phyloP scores from a whole-genome alignment of 2,113 vertebrate genomes.

The Melanerpes aurifrons region DNA sequence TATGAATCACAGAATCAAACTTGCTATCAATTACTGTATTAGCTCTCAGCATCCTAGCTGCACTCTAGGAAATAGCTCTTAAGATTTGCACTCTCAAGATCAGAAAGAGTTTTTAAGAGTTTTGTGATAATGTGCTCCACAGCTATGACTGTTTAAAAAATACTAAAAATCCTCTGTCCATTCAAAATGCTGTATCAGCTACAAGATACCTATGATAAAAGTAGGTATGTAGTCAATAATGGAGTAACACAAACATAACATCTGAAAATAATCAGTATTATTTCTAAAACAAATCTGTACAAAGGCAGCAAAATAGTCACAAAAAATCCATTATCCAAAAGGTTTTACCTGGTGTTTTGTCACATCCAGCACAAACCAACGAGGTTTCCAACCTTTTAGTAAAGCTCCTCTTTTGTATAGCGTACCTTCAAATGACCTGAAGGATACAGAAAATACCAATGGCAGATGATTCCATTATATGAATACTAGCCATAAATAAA shows the following conservation, averaged over 20 bases:
- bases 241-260: background rate
- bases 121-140: background rate
- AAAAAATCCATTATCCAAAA: background rate
- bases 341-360: slow-evolving; percentile 94
- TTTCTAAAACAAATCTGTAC: background rate
- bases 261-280: background rate
- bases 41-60: background rate
- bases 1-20: background rate
- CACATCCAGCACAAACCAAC: slow-evolving; percentile 97
- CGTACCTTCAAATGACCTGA: slow-evolving; percentile 94
- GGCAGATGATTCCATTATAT: background rate
- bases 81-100: background rate
- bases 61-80: background rate
- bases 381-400: slow-evolving; percentile 96
- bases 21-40: background rate
- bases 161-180: background rate
- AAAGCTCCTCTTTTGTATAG: slow-evolving; percentile 96
- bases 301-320: background rate
- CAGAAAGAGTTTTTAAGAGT: background rate
- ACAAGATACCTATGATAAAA: background rate
- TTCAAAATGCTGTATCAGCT: background rate
- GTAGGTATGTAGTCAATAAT: background rate
- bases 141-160: background rate
- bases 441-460: background rate
- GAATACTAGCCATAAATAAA: background rate